Evolutionary conservation across 2,888 invertebrate species (phyloP).

Genomic region (Chironomus tentans): DNA sequence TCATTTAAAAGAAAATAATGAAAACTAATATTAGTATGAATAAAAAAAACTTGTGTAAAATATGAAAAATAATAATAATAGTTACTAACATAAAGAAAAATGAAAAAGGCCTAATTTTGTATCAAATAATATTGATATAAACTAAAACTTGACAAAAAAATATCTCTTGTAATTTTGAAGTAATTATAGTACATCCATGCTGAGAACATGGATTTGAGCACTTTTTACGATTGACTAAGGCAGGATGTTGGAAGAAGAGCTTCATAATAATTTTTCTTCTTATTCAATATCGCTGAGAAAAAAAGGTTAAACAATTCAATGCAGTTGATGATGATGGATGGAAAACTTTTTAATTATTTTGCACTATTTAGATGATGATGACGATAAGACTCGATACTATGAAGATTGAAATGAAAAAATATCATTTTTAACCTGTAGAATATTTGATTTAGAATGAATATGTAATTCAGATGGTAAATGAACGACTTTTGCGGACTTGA

Average conservation of each 20-base stretch:
- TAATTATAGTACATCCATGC: not conserved
- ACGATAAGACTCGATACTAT: not conserved
- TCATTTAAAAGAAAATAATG: not conserved
- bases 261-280: too few species aligned
- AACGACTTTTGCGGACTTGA: not conserved
- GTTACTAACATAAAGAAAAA: not conserved
- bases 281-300: not conserved
- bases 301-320: not conserved
- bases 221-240: not conserved
- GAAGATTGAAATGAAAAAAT: not conserved
- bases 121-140: constrained; percentile 18
- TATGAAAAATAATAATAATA: not conserved
- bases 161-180: not conserved
- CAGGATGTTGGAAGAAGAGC: not conserved
- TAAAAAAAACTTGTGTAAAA: not conserved
- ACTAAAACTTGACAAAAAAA: not conserved
- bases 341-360: not conserved
- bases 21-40: not conserved
- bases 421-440: too few species aligned
- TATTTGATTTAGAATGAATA: too few species aligned
- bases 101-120: constrained; percentile 24
- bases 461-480: too few species aligned
- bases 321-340: too few species aligned
- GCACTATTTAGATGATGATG: not conserved
- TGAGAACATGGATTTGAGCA: not conserved